These are phyloP conservation scores for Chlorops oryzae DNA, from an alignment of 1,140 invertebrate genomes.

Conservation along the genomic window DNA sequence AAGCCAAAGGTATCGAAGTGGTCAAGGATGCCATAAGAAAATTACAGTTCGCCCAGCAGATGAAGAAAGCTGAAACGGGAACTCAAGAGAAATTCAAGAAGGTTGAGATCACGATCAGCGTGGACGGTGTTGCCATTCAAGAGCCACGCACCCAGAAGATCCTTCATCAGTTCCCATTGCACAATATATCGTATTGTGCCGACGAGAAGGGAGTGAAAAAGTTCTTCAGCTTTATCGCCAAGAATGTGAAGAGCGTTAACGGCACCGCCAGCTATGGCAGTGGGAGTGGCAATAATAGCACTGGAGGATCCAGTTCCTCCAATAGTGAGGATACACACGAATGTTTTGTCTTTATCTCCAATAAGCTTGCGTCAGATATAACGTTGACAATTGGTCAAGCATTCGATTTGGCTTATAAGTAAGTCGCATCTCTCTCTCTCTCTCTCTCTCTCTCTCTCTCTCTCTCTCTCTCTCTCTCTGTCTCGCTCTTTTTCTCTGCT, in stretches of 20 bases:
- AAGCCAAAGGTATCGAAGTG: conserved; percentile 94
- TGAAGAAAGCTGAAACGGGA: conserved; percentile 83
- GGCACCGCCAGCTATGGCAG: conserved; percentile 47
- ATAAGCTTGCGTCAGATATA: conserved; percentile 93
- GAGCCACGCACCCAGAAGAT: conserved; percentile 66
- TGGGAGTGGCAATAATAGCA: conserved; percentile 26
- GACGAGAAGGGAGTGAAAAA: conserved; percentile 96
- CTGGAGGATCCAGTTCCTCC: conserved; percentile 13
- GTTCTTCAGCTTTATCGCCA: conserved; percentile 95
- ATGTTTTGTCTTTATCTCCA: conserved; percentile 95
- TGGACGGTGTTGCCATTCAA: conserved; percentile 92
- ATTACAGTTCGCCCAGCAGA: conserved; percentile 87
- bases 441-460: too few species aligned
- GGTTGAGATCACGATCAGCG: conserved; percentile 87
- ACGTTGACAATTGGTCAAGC: conserved; percentile 95
- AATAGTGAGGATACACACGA: conserved; percentile 69
- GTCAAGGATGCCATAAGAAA: conserved; percentile 94
- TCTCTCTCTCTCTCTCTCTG: too few species aligned
- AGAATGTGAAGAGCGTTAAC: conserved; percentile 57
- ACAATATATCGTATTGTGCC: conserved; percentile 95
- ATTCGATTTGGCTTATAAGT: conserved; percentile 93
- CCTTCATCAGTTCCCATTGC: conserved; percentile 91
- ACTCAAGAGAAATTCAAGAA: conserved; percentile 78
- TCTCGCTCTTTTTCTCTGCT: neutral
- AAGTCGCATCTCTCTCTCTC: too few species aligned